Conservation (phyloP, 2,888 invertebrate species). For the Pseudeuparius sepicola region DNA sequence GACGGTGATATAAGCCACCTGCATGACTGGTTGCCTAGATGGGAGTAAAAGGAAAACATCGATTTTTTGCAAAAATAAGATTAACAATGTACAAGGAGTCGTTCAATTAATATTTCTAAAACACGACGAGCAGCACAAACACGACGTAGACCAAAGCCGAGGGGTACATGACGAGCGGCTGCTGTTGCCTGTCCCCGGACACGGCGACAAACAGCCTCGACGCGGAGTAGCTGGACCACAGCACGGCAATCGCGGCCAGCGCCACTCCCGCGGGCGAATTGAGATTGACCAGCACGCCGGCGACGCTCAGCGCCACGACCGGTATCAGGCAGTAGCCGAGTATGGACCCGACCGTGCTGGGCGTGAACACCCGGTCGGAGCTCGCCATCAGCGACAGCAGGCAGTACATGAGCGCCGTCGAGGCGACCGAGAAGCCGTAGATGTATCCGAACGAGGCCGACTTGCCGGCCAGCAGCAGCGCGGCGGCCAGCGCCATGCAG, state of each 20-base stretch:
- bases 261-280: constrained; percentile 59
- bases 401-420: constrained; percentile 83
- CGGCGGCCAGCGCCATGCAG: constrained; percentile 62
- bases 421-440: constrained; percentile 84
- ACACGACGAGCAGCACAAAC: constrained; percentile 84
- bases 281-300: constrained; percentile 70
- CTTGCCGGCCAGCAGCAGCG: constrained; percentile 60
- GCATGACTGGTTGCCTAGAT: too few relatives aligned
- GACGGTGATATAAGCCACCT: too few relatives aligned
- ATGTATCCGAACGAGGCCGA: constrained; percentile 89
- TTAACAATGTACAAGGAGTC: too few relatives aligned
- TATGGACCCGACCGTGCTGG: constrained; percentile 75
- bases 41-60: too few relatives aligned
- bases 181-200: constrained; percentile 77
- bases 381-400: constrained; percentile 71
- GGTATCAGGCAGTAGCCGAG: constrained; percentile 90
- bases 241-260: constrained; percentile 57
- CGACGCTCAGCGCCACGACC: constrained; percentile 74
- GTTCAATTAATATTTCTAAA: constrained; percentile 52
- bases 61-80: too few relatives aligned
- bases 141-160: constrained; percentile 88
- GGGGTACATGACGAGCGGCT: constrained; percentile 82
- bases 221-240: constrained; percentile 88
- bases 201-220: constrained; percentile 88
- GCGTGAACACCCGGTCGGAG: constrained; percentile 57